These are phyloP conservation scores for Ditula angustiorana DNA, from an alignment of 2,888 invertebrate genomes.

Conservation along the genomic window DNA sequence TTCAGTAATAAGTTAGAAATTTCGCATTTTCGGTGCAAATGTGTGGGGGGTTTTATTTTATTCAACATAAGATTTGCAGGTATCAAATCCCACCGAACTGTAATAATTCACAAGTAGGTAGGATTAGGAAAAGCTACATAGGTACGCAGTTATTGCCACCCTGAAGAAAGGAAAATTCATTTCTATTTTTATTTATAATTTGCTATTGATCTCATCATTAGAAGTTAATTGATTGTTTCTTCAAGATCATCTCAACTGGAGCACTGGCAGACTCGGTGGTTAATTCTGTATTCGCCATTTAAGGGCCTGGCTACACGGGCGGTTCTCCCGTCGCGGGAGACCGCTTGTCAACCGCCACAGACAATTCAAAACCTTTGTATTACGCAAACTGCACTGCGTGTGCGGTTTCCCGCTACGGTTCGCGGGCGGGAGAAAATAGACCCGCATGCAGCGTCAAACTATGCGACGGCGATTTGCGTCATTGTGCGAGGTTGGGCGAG, in stretches of 20 bases:
- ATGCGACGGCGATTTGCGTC: too few relatives aligned
- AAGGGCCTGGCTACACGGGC: too few relatives aligned
- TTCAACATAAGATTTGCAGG: background rate
- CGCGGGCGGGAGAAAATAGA: too few relatives aligned
- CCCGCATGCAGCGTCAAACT: too few relatives aligned
- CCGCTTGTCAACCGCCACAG: too few relatives aligned
- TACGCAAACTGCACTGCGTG: too few relatives aligned
- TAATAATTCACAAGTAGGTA: conserved; percentile 17
- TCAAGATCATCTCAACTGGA: background rate
- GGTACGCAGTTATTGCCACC: background rate
- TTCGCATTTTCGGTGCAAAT: background rate
- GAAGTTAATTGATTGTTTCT: conserved; percentile 9
- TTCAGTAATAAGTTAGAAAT: background rate
- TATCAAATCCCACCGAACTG: conserved; percentile 31
- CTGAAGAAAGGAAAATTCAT: conserved; percentile 20
- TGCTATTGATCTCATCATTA: conserved; percentile 38
- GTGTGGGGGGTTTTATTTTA: background rate
- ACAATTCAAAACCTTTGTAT: too few relatives aligned
- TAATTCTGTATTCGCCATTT: background rate
- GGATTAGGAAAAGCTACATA: background rate
- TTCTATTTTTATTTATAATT: conserved; percentile 29
- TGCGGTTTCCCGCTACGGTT: too few relatives aligned
- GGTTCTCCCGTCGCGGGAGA: too few relatives aligned
- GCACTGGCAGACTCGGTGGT: background rate
- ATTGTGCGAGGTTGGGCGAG: too few relatives aligned